Evolutionary conservation across 2,113 vertebrate species (phyloP).

Genomic region (Phaethornis superciliosus): DNA sequence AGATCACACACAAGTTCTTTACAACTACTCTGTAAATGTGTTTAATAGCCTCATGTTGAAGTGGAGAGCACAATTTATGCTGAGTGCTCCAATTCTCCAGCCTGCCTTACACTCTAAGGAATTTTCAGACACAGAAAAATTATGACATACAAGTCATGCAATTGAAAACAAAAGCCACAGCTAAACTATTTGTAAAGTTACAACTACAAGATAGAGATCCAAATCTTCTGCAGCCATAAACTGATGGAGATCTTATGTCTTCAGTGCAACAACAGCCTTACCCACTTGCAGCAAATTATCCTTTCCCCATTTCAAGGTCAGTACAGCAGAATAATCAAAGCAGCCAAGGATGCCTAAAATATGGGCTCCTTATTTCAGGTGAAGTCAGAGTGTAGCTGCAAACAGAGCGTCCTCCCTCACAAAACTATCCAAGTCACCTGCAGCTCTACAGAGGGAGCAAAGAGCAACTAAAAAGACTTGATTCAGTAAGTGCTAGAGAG

Average conservation of each 20-base stretch:
- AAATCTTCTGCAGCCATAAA: neutral
- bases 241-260: neutral
- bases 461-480: neutral
- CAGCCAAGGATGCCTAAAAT: neutral
- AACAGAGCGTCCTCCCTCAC: neutral
- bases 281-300: neutral
- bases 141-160: neutral
- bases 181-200: constrained; percentile 21
- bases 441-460: neutral
- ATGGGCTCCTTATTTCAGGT: neutral
- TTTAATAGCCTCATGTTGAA: neutral
- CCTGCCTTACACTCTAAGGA: neutral
- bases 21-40: neutral
- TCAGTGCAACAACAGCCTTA: neutral
- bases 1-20: neutral
- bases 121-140: constrained; percentile 2
- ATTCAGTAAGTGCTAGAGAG: neutral
- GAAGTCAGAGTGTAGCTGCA: neutral
- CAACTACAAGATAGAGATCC: neutral
- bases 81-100: neutral
- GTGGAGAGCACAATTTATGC: neutral
- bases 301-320: neutral
- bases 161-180: neutral
- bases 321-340: neutral
- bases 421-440: neutral